These are phyloP conservation scores for Halcyon malimbica DNA, from an alignment of 2,113 vertebrate genomes.

Conservation along the genomic window DNA sequence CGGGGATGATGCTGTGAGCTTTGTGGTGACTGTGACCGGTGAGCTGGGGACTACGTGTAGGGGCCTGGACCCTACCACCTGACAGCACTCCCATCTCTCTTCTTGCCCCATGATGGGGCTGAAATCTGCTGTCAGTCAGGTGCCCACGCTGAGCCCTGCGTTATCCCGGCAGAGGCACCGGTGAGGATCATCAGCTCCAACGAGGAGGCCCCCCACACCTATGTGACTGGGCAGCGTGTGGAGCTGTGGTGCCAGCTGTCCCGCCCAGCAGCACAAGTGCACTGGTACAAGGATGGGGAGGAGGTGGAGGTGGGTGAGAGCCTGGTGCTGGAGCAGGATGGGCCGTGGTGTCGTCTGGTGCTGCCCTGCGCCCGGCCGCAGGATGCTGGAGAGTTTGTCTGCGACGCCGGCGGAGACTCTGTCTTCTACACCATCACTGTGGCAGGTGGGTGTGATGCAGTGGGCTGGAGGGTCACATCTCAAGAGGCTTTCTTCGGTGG, in stretches of 20 bases:
- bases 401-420: conserved; percentile 85
- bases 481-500: accelerated
- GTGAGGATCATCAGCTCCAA: conserved; percentile 85
- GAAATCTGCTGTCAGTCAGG: not conserved
- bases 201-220: conserved; percentile 76
- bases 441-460: conserved; percentile 78
- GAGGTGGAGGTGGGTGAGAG: conserved; percentile 82
- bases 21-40: conserved; percentile 79
- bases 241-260: conserved; percentile 91
- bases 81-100: not conserved
- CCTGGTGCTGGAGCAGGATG: conserved; percentile 85
- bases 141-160: not conserved
- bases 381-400: conserved; percentile 91
- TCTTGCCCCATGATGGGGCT: not conserved
- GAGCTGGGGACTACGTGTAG: not conserved
- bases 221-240: conserved; percentile 82
- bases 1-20: conserved; percentile 80
- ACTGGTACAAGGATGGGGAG: conserved; percentile 91
- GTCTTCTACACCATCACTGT: conserved; percentile 89
- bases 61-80: not conserved
- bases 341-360: conserved; percentile 80
- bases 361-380: conserved; percentile 81
- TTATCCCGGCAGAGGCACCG: conserved; percentile 78
- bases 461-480: not conserved
- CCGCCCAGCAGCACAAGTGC: conserved; percentile 71